phyloP scores from a whole-genome alignment of 2,888 invertebrate genomes.

The Nephrotoma appendiculata region DNA sequence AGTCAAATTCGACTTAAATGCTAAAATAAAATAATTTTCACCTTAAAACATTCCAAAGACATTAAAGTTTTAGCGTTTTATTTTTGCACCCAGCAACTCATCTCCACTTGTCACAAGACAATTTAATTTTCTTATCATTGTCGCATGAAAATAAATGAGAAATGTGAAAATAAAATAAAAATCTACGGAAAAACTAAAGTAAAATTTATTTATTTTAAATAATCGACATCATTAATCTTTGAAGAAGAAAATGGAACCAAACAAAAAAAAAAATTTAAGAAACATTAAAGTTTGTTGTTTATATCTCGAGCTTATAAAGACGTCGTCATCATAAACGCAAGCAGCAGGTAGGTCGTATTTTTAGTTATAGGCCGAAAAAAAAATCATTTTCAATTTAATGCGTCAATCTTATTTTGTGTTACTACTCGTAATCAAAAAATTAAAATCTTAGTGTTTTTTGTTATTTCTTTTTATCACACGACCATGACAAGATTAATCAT shows the following conservation, averaged over 20 bases:
- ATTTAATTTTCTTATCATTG: background rate
- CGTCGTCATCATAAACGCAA: background rate
- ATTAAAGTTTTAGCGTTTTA: too few relatives aligned
- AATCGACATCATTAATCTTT: background rate
- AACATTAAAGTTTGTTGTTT: background rate
- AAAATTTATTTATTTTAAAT: background rate
- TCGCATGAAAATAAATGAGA: background rate
- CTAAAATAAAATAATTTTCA: too few relatives aligned
- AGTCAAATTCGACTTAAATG: too few relatives aligned
- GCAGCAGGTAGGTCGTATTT: background rate
- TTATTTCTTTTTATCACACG: background rate
- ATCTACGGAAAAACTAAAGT: too few relatives aligned
- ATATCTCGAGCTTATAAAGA: background rate
- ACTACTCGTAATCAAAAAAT: background rate
- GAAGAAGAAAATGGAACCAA: background rate
- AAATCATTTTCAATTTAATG: background rate
- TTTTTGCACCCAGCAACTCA: too few relatives aligned
- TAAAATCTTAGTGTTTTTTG: background rate
- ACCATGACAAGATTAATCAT: background rate
- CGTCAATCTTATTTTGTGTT: background rate
- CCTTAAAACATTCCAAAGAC: too few relatives aligned
- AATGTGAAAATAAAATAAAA: background rate
- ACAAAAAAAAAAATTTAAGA: background rate
- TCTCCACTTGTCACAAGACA: background rate
- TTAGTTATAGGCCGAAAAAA: background rate